Evolutionary conservation across 2,113 vertebrate species (phyloP), one percentile per base, ranked within the genome.

Genomic region (Neomonachus schauinslandi): DNA sequence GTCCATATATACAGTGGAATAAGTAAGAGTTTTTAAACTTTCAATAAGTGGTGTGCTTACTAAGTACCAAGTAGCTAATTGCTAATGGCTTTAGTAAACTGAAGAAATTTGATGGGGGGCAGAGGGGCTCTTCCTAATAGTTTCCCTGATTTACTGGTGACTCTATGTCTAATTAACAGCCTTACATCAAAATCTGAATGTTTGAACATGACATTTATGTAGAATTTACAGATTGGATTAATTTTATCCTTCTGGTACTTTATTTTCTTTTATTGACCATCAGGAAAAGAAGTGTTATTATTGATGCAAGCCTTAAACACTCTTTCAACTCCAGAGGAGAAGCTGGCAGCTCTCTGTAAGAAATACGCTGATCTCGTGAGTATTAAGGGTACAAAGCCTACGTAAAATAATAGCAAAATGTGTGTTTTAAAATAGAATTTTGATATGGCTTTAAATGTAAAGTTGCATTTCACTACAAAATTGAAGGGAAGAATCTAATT

Each of bases 341-440:
- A 99, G 96, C 98, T 99, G 96, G 99, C 99, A 92, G 99, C 99
- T 97, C 98, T 99, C 97, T 99, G 99, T 99, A 99, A 99, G 99
- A 99, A 99, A 98, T 99, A 99, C 93, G 99, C 99, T 86, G 99
- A 99, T 98, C 99, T 99, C 98, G 99, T 99, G 98, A 99, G 99
- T 99, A 98, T 97, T 98, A 55, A 89, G 63, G 69, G 19, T 22
- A 1, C 5, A 53, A 49, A 10, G 22, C 2, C 0, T 51, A n/a
- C n/a, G 9, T 74, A 82, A 81, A 94, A 91, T 55, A 33, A 33
- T 15, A 12, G 31, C 49, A 76, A 93, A 76, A 21, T 53, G 4
- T 55, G 19, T 24, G 9, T 74, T 63, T 57, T 36, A 49, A 51
- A 31, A 8, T 72, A 46, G 39, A 31, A 46, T 36, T 94, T 74